Evolutionary conservation across 2,113 vertebrate species (phyloP).

Genomic region (Zootoca vivipara): DNA sequence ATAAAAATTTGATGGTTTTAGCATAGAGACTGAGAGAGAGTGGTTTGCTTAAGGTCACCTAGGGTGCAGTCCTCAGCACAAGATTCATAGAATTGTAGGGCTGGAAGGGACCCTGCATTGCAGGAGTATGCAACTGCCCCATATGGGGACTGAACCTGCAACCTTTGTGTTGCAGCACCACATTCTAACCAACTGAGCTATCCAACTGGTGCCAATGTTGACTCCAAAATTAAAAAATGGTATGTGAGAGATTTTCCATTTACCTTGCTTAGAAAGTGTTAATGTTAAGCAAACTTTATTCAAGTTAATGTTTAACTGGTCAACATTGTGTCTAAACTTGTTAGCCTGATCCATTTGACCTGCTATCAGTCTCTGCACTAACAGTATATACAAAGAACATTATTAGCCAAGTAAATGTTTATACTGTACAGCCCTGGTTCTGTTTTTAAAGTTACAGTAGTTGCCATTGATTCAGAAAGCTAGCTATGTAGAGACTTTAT

Average conservation of each 20-base stretch:
- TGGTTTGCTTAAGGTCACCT: too few species aligned
- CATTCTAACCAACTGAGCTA: too few species aligned
- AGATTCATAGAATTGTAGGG: too few species aligned
- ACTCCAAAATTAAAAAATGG: background rate
- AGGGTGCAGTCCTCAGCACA: too few species aligned
- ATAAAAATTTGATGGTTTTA: background rate
- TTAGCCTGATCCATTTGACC: background rate
- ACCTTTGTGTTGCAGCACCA: too few species aligned
- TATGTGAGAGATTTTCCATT: background rate
- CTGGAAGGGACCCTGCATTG: too few species aligned
- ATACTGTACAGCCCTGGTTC: too few species aligned
- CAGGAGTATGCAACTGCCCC: too few species aligned
- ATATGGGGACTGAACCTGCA: too few species aligned
- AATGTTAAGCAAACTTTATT: slow-evolving; percentile 9
- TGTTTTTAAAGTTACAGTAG: background rate
- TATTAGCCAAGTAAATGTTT: background rate
- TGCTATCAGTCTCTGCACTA: background rate
- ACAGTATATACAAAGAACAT: too few species aligned
- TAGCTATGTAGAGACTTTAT: background rate
- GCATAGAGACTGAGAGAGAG: background rate
- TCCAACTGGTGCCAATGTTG: background rate
- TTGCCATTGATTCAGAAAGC: background rate
- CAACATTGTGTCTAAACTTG: slow-evolving; percentile 3
- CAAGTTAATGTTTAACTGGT: background rate
- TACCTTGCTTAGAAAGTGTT: background rate